Evolutionary conservation across 1,140 invertebrate genomes (phyloP).

Genomic region (Sitophilus oryzae): DNA sequence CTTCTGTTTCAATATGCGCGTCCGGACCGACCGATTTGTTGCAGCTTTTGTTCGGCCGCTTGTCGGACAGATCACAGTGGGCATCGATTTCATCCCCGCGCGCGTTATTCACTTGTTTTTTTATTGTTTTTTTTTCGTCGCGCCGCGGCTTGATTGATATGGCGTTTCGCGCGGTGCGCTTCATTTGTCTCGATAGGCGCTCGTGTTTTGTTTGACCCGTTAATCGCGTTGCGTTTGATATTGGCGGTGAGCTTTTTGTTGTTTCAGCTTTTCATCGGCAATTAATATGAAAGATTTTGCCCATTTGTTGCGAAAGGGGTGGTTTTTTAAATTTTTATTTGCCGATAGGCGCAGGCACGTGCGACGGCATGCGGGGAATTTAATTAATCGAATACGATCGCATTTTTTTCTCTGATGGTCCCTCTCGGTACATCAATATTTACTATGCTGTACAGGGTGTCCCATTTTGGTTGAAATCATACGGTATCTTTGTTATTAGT

Average conservation of each 20-base stretch:
- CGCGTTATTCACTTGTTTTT: background rate
- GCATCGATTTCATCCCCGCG: conserved; percentile 13
- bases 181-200: conserved; percentile 5
- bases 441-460: too few species aligned
- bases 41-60: conserved; percentile 10
- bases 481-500: too few species aligned
- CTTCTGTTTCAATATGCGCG: conserved; percentile 8
- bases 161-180: background rate
- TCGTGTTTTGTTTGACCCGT: background rate
- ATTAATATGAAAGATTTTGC: too few species aligned
- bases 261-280: background rate
- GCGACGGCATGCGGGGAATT: too few species aligned
- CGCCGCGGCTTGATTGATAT: conserved; percentile 15
- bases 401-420: too few species aligned
- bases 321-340: too few species aligned
- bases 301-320: too few species aligned
- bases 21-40: conserved; percentile 8
- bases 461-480: too few species aligned
- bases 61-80: conserved; percentile 13
- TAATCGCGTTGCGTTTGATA: conserved; percentile 5
- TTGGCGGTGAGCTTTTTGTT: conserved; percentile 3
- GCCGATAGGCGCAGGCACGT: too few species aligned
- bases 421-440: too few species aligned
- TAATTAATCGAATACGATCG: too few species aligned
- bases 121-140: conserved; percentile 10